Evolutionary conservation across 2,797 vertebrate species (phyloP).

Genomic region (Melanotaenia pygmaea): DNA sequence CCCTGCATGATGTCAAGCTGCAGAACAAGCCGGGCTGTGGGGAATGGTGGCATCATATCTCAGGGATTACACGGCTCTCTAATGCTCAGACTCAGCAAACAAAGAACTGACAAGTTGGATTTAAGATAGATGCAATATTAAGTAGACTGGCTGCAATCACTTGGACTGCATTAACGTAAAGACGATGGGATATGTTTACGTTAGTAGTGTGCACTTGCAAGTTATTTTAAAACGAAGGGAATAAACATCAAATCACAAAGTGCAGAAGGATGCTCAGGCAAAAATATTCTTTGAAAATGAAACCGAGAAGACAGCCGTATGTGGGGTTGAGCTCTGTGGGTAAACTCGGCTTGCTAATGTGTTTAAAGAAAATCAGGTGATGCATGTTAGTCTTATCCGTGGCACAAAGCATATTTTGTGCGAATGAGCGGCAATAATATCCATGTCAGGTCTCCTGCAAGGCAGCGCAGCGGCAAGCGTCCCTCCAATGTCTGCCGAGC

Average conservation of each 20-base stretch:
- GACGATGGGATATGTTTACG: neutral
- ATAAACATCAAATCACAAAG: neutral
- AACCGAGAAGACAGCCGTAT: neutral
- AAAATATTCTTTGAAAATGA: neutral
- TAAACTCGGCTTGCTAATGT: conserved; percentile 30
- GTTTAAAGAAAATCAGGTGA: conserved; percentile 39
- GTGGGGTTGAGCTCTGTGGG: neutral
- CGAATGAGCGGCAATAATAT: conserved; percentile 22
- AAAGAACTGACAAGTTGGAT: neutral
- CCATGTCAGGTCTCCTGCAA: conserved; percentile 43
- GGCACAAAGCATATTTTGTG: conserved; percentile 17
- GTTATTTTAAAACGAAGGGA: neutral
- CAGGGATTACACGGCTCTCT: conserved; percentile 18
- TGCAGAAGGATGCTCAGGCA: neutral
- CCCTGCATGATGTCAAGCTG: conserved; percentile 46
- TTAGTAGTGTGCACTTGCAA: neutral
- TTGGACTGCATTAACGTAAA: conserved; percentile 1
- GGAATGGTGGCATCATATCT: conserved; percentile 26
- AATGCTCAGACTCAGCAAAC: conserved; percentile 9
- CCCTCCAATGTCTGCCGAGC: conserved; percentile 25
- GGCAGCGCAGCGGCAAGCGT: conserved; percentile 29
- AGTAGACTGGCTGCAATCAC: neutral
- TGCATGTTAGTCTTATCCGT: conserved; percentile 28
- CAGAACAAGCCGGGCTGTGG: conserved; percentile 31
- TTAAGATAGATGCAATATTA: neutral